Base-by-base conservation (phyloP, 2,797 vertebrate genomes). In the Muscicapa comitata region DNA sequence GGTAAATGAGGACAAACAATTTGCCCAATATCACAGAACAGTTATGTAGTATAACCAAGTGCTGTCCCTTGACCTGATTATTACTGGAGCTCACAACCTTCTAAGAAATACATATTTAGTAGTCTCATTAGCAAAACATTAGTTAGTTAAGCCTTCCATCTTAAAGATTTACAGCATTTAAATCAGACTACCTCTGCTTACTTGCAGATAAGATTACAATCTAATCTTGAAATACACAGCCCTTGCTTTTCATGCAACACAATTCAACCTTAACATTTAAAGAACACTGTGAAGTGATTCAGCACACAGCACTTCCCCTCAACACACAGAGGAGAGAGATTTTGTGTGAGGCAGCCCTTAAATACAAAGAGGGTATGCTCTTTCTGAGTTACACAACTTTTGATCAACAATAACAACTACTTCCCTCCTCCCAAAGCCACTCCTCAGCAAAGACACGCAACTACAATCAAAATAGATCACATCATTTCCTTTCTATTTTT, bases 201-300 rank as follows among this genome's bases (percentile, higher is more conserved):
- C 47, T 94, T 58, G 42, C 55, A 92, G 88, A 83, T 95, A 89
- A 93, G 90, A 95, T 93, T 89, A 87, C 81, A 79, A 95, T 94
- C 93, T 95, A 93, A 95, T 96, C 93, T 94, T 10, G 12, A 79
- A 85, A 88, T 71, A 81, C 77, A 89, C 53, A 65, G 74, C 37
- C n/a, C 62, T 76, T 88, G 65, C 31, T 95, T 86, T 82, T 92
- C 48, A 87, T 65, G 57, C 71, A 88, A 82, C 25, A 85, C 92
- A 89, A 94, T 92, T 92, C 71, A 94, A 85, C 51, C 29, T 25
- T 50, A 91, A 70, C 63, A 61, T 77, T 77, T 70, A 74, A 90
- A 91, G 65, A 83, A 55, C 50, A 42, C 47, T 42, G 71, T 65
- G 78, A 96, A 73, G 58, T 87, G 78, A 94, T 88, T 96, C 86